Conservation (phyloP, 2,888 invertebrate genomes). For the Anthophora plumipes region DNA sequence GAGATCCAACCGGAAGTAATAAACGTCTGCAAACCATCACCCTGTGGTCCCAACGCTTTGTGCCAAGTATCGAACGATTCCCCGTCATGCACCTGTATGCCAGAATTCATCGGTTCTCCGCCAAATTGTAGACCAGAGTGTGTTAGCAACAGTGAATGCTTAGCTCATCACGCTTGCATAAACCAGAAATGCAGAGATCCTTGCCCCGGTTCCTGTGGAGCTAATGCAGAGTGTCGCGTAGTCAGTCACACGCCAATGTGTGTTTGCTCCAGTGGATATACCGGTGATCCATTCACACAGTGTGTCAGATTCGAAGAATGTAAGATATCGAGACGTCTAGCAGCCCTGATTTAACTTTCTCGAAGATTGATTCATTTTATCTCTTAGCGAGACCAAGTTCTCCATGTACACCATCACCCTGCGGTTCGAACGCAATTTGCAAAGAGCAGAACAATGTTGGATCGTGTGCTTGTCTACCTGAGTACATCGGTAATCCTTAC, state of each 20-base stretch:
- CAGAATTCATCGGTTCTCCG: slow-evolving; percentile 91
- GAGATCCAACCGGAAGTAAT: slow-evolving; percentile 86
- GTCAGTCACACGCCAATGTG: slow-evolving; percentile 89
- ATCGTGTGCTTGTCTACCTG: slow-evolving; percentile 90
- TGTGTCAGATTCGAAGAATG: slow-evolving; percentile 85
- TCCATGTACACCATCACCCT: slow-evolving; percentile 90
- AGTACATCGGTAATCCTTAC: slow-evolving; percentile 89
- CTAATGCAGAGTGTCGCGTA: slow-evolving; percentile 90
- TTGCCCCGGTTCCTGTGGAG: slow-evolving; percentile 91
- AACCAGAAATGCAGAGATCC: slow-evolving; percentile 91
- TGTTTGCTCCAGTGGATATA: slow-evolving; percentile 86
- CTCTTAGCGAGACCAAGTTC: slow-evolving; percentile 38
- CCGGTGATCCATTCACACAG: slow-evolving; percentile 88
- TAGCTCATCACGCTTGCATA: slow-evolving; percentile 89
- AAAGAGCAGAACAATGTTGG: slow-evolving; percentile 90
- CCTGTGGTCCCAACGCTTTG: slow-evolving; percentile 89
- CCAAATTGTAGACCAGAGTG: slow-evolving; percentile 92
- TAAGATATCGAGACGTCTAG: slow-evolving; percentile 75
- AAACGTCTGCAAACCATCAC: slow-evolving; percentile 89
- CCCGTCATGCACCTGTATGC: slow-evolving; percentile 93
- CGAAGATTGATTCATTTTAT: background rate
- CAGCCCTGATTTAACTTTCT: background rate
- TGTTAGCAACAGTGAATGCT: slow-evolving; percentile 91
- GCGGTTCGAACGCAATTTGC: slow-evolving; percentile 91
- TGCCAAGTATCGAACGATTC: slow-evolving; percentile 89